phyloP scores from a whole-genome alignment of 2,888 invertebrate genomes.

The Erannis defoliaria region DNA sequence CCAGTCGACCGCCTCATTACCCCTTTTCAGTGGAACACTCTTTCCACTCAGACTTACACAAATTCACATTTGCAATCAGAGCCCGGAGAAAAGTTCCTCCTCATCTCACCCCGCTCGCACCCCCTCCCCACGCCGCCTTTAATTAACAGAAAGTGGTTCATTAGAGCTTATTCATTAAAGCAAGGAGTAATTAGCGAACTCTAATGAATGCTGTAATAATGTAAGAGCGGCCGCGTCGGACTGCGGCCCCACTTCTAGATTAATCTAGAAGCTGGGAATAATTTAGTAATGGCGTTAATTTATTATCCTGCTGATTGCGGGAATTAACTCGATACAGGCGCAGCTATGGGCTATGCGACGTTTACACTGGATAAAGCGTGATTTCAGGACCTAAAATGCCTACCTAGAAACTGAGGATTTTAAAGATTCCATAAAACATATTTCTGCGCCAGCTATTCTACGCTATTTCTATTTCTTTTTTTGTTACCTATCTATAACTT shows the following conservation, averaged over 20 bases:
- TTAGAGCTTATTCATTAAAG: conserved; percentile 96
- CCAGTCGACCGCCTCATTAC: conserved; percentile 83
- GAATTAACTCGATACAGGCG: conserved; percentile 65
- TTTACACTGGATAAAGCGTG: background rate
- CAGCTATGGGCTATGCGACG: conserved; percentile 33
- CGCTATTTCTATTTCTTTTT: too few species aligned
- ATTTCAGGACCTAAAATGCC: background rate
- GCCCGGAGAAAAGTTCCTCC: conserved; percentile 82
- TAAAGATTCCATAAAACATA: too few species aligned
- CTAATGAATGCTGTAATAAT: conserved; percentile 94
- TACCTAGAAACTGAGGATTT: too few species aligned
- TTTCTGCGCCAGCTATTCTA: too few species aligned
- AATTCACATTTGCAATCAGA: conserved; percentile 87
- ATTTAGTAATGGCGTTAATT: conserved; percentile 84
- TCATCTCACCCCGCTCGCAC: conserved; percentile 51
- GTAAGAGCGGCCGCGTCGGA: conserved; percentile 87
- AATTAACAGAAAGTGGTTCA: conserved; percentile 97
- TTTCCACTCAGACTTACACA: conserved; percentile 85
- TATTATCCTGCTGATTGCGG: conserved; percentile 79
- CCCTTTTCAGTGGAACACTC: conserved; percentile 84
- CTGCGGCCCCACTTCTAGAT: conserved; percentile 85
- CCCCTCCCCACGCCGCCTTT: conserved; percentile 88
- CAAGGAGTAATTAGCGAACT: conserved; percentile 96
- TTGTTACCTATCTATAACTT: too few species aligned
- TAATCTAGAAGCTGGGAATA: conserved; percentile 83